Conservation (phyloP, 2,888 invertebrate species). For the Anthophora plumipes region DNA sequence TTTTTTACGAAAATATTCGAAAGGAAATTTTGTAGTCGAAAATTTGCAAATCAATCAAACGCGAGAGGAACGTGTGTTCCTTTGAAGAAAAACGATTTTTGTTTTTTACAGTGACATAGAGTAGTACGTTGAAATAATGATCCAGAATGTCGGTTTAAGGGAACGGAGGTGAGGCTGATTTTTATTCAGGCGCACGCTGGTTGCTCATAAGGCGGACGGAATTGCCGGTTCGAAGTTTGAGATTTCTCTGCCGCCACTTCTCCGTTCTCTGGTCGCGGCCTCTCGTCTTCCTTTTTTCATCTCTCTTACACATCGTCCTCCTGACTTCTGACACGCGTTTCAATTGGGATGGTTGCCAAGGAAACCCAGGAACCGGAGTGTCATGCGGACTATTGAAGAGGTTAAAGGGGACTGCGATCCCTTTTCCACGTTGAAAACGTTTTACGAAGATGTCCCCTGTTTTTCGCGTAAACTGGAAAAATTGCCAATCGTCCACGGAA, state of each 20-base stretch:
- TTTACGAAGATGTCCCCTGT: slow-evolving; percentile 53
- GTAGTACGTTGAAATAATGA: not conserved
- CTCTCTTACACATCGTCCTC: slow-evolving; percentile 72
- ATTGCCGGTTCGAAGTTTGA: slow-evolving; percentile 82
- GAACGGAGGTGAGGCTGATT: slow-evolving; percentile 9
- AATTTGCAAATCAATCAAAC: too few relatives aligned
- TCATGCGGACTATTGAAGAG: slow-evolving; percentile 82
- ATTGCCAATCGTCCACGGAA: too few relatives aligned
- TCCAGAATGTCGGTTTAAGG: not conserved
- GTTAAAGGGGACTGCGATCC: slow-evolving; percentile 80
- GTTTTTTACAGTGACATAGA: too few relatives aligned
- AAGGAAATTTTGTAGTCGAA: too few relatives aligned
- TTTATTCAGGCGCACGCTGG: slow-evolving; percentile 44
- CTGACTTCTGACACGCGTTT: slow-evolving; percentile 81
- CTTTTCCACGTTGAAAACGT: slow-evolving; percentile 69
- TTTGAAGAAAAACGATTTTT: too few relatives aligned
- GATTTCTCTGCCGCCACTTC: slow-evolving; percentile 79
- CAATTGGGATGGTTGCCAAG: slow-evolving; percentile 82
- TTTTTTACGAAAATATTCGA: too few relatives aligned
- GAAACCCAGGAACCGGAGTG: slow-evolving; percentile 79
- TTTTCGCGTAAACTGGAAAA: not conserved
- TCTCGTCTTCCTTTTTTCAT: slow-evolving; percentile 63
- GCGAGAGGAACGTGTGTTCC: too few relatives aligned
- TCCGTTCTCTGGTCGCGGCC: slow-evolving; percentile 61
- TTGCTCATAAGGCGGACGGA: slow-evolving; percentile 60